Evolutionary conservation across 2,113 vertebrate species (phyloP).

Genomic region (Etheostoma spectabile): DNA sequence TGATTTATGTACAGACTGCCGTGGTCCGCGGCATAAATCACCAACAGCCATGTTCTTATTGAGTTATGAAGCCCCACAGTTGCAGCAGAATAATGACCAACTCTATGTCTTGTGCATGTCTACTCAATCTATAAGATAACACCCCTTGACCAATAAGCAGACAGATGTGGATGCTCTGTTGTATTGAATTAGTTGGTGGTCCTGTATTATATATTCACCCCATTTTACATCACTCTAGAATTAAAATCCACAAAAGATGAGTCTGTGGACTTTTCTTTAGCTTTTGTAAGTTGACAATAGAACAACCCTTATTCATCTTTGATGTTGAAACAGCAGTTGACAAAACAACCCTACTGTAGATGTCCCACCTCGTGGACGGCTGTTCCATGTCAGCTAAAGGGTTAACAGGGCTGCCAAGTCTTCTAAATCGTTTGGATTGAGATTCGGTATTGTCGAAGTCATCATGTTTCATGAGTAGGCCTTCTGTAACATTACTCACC

Average conservation of each 20-base stretch:
- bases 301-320: background rate
- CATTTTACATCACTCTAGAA: conserved; percentile 28
- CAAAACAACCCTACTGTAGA: background rate
- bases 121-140: conserved; percentile 74
- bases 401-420: no score
- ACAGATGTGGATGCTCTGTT: conserved; percentile 19
- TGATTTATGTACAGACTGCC: conserved; percentile 84
- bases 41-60: conserved; percentile 82
- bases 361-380: background rate
- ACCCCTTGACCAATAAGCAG: conserved; percentile 47
- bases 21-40: conserved; percentile 82
- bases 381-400: no score
- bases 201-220: conserved; percentile 47
- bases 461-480: no score
- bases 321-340: background rate
- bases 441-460: no score
- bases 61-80: conserved; percentile 85
- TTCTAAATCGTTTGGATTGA: no score
- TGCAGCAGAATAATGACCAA: conserved; percentile 81
- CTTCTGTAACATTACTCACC: no score
- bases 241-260: background rate
- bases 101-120: conserved; percentile 74
- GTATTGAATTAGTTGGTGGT: conserved; percentile 44
- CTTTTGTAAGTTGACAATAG: background rate
- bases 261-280: background rate